Base-by-base conservation (phyloP, 2,113 vertebrate genomes). In the Mohoua ochrocephala region DNA sequence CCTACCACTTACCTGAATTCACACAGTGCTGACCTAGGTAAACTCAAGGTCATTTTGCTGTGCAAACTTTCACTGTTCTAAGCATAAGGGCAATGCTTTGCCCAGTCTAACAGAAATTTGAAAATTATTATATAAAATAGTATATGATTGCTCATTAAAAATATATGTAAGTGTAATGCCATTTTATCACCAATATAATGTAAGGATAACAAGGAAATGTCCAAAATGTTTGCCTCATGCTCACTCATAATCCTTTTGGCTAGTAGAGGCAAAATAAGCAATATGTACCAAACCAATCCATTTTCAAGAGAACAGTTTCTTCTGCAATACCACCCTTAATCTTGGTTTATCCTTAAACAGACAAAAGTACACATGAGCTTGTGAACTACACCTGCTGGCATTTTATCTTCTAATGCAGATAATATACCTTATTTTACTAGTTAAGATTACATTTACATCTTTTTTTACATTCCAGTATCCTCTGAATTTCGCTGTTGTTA, bases 81-180 rank as follows among this genome's bases (percentile, higher is more conserved):
- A 65, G 42, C 22, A 41, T 20, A 61, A 61, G 4, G 21, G 5
- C 21, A 85, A 12, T 45, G 33, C 2, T 82, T 77, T 61, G 6
- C 49, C 26, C 18, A 49, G 15, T 31, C 24, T 53, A 53, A 57
- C 1, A 49, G 20, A 84, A 42, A 21, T 81, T 37, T n/a, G 52
- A 74, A 90, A 61, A 35, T 50, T 74, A 45, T 50, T 68, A 24
- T 41, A 64, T 52, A 64, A 92, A 79, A 60, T 52, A 39, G 4
- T 56, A 12, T 45, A 31, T 22, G 39, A 50, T 27, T 54, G 6
- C 15, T 50, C 8, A 81, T 57, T 84, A 19, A 70, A 87, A 70
- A 63, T 9, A 37, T 1, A 26, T 6, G 1, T 12, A 63, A 37
- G 5, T 52, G 15, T 41, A 54, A 50, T 12, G 23, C 2, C 1